Evolutionary conservation across 2,113 vertebrate species (phyloP), one percentile per base, ranked within the genome.

Genomic region (Abramis brama): DNA sequence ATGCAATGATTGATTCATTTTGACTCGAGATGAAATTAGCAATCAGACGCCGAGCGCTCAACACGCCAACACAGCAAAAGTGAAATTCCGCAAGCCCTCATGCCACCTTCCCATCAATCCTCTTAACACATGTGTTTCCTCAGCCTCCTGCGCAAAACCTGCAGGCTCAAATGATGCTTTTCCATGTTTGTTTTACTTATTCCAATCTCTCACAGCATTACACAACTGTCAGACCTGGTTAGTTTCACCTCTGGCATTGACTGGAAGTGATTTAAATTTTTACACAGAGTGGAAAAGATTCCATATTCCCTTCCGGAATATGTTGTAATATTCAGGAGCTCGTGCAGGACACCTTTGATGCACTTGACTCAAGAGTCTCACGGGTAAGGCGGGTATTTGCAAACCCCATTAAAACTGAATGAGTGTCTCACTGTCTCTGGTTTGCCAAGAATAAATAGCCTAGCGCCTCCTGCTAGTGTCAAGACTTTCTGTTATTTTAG

Each of bases 381-480:
- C 23, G 79, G 79, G 79, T 77, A 52, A 79, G 12, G 39, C 36
- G 82, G 86, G 77, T 57, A 74, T 85, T 70, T 70, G 75, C 52
- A 62, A 78, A 52, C 25, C 68, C 33, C 79, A 86, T 88, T 88
- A 88, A 88, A 84, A 86, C 27, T 86, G 64, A 85, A 90, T 83
- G 87, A 87, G 84, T 33, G 11, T 76, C 76, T 85, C 21, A 21
- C 64, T 36, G 57, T 80, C 66, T 66, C 15, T 11, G 25, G 59
- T 27, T 80, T 2, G 23, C 59, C 27, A 30, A 80, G 80, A 36
- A 25, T 64, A 17, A 64, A 52, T 8, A 50, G 33, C 33, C 33
- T 33, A 33, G 21, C 30, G 10, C 10, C 52, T 79, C 1, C 71
- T 15, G 33, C 43, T 15, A 74, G 71, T 23, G 43, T 74, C 5